Evolutionary conservation across 2,888 invertebrate species (phyloP), one percentile per base, ranked within the genome.

Genomic region (Microctonus aethiopoides): DNA sequence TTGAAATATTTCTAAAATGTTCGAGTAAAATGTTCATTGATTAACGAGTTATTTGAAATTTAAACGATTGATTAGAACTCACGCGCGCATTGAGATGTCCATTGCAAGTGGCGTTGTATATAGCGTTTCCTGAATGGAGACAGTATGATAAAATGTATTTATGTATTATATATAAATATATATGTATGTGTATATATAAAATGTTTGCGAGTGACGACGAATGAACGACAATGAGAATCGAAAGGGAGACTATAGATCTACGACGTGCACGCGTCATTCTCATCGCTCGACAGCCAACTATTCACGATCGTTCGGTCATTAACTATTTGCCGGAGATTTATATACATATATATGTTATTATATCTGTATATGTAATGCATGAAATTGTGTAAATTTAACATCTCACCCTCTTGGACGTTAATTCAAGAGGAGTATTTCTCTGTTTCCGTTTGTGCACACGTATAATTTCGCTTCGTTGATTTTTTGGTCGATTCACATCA

Each of bases 121-220:
- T n/a, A 81, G 83, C 82, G 80, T 81, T 84, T 85, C 82, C 85
- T 80, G 82, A 76, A 70, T 78, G 79, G 77, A 81, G 81, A 78
- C 78, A 76, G 78, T 73, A 77, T 46, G 69, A 72, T 67, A 68
- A 67, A 72, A 67, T 51, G 64, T 62, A 72, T 41, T 68, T 34
- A 68, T 16, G 6, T 26, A 34, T n/a, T n/a, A n/a, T n/a, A n/a
- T n/a, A n/a, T n/a, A n/a, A n/a, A 26, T 52, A 63, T 56, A 64
- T 61, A 56, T 54, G 56, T 29, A 56, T 67, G 61, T 39, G 36
- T 52, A 52, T 36, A 39, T 65, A 71, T 74, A 39, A 36, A 39
- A 65, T 22, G 56, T 41, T n/a, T n/a, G 65, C 46, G 29, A 64
- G 52, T 54, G 64, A 65, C 73, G 66, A 68, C 61, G 72, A 68